Conservation (phyloP, 2,113 vertebrate species). For the Perca flavescens region DNA sequence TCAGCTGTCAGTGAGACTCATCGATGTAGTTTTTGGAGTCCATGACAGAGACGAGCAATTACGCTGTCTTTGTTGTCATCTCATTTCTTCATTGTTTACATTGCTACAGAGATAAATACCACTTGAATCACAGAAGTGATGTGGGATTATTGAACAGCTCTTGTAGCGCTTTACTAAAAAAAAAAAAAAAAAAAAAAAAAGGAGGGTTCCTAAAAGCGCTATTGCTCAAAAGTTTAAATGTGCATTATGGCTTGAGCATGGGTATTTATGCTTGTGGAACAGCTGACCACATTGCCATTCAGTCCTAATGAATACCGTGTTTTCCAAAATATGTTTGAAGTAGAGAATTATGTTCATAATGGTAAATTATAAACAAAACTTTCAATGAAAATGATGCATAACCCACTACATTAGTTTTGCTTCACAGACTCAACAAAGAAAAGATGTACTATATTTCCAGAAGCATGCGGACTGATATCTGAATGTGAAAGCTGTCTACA, state of each 20-base stretch:
- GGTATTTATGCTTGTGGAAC: neutral
- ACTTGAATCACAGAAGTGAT: conserved; percentile 1
- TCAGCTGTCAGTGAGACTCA: neutral
- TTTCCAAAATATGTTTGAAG: neutral
- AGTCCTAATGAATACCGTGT: neutral
- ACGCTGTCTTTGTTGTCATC: conserved; percentile 2
- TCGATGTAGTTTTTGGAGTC: conserved; percentile 23
- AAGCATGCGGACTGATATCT: neutral
- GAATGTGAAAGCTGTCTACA: neutral
- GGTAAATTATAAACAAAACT: conserved; percentile 1
- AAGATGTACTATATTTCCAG: neutral
- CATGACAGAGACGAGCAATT: conserved; percentile 16
- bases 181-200: neutral
- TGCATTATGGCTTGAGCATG: neutral
- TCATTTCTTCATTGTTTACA: conserved; percentile 8
- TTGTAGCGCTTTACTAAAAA: neutral
- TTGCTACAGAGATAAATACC: conserved; percentile 3
- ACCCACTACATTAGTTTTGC: conserved; percentile 2
- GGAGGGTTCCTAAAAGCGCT: neutral
- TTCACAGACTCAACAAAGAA: conserved; percentile 3
- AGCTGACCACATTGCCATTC: neutral
- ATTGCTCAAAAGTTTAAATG: neutral
- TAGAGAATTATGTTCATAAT: neutral
- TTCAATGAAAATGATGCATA: conserved; percentile 25
- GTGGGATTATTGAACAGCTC: neutral